Percentiles rank a stretch among this genome's conserved stretches.
phyloP scores from a whole-genome alignment of 2,113 vertebrate species.

The Peromyscus californicus region DNA sequence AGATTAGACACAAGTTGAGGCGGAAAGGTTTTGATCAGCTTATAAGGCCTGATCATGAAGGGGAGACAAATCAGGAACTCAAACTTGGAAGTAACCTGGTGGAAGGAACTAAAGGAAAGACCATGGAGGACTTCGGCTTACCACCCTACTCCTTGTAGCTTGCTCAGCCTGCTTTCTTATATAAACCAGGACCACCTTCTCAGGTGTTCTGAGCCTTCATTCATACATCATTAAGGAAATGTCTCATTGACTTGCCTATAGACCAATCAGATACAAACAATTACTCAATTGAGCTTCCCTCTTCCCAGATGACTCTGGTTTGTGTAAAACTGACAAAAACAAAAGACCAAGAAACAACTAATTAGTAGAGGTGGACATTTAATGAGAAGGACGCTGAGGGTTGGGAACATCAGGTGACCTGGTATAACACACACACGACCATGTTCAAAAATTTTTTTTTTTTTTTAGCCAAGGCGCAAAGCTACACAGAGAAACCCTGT shows the following conservation, averaged over 20 bases:
- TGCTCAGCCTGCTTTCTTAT: neutral
- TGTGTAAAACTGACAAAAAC: neutral
- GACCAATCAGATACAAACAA: neutral
- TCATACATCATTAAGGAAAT: neutral
- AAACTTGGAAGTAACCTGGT: neutral
- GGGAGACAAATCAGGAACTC: neutral
- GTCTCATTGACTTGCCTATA: too few species aligned
- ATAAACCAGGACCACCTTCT: neutral
- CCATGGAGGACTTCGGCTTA: neutral
- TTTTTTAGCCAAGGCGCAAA: too few species aligned
- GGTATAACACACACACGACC: too few species aligned
- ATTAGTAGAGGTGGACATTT: neutral
- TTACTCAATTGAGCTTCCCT: neutral
- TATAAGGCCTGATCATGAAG: neutral
- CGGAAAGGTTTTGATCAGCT: neutral
- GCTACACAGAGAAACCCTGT: too few species aligned
- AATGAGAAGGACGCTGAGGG: neutral
- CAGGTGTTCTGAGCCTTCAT: neutral
- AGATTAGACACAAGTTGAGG: neutral
- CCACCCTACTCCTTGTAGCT: neutral
- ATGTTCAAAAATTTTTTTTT: too few species aligned
- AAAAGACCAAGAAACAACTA: neutral
- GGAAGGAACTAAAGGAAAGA: neutral
- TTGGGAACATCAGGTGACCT: neutral
- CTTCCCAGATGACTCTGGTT: neutral